A percentile compares a stretch with the other conserved stretches of the same genome.
Conservation (phyloP, 2,797 vertebrate species). For the Syndactyla subalaris region DNA sequence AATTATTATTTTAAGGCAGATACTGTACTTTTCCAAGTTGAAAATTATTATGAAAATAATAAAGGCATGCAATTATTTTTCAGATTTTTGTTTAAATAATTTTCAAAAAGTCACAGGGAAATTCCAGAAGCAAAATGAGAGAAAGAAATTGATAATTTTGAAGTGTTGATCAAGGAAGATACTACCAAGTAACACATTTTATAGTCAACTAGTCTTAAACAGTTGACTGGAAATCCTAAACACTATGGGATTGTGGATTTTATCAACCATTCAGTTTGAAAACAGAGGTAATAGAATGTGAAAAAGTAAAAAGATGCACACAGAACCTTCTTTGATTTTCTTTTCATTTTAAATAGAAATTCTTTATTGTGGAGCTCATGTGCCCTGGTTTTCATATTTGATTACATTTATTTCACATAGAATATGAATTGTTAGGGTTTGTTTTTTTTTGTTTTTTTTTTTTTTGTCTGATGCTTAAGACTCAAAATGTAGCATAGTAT, state of each 20-base stretch:
- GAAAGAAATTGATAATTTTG: background rate
- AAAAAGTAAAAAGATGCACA: background rate
- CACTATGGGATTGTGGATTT: background rate
- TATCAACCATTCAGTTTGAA: background rate
- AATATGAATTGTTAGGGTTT: background rate
- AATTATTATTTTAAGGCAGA: background rate
- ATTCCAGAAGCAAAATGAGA: background rate
- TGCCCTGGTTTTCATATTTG: background rate
- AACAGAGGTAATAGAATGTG: background rate
- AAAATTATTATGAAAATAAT: background rate
- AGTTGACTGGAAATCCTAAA: background rate
- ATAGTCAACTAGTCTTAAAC: background rate
- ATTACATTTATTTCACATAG: background rate
- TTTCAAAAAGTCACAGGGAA: background rate
- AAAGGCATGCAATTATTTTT: background rate
- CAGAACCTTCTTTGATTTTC: background rate
- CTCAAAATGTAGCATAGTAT: background rate
- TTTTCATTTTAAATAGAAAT: background rate
- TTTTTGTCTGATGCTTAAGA: background rate
- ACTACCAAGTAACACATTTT: background rate
- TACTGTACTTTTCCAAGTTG: background rate
- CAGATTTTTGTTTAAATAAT: background rate
- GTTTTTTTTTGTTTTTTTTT: too few species aligned
- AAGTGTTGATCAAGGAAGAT: background rate
- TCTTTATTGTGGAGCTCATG: background rate